Evolutionary conservation across 2,797 vertebrate species (phyloP).

Genomic region (Paramormyrops hopkinsi): DNA sequence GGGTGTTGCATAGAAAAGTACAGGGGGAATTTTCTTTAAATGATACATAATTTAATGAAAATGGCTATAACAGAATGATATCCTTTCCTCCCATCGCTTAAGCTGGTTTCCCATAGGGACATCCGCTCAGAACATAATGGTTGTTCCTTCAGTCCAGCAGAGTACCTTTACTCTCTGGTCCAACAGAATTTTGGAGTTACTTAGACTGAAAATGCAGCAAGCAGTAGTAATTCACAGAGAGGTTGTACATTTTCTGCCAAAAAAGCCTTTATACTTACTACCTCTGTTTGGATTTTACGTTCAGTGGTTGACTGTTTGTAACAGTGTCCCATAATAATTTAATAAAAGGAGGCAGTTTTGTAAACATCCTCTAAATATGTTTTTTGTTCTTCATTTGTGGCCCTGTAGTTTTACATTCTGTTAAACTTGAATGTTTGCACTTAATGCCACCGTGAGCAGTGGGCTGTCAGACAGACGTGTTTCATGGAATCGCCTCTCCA

Average conservation of each 20-base stretch:
- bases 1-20: neutral
- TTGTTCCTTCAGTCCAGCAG: neutral
- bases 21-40: neutral
- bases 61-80: neutral
- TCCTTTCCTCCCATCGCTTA: neutral
- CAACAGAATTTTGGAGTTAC: neutral
- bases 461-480: neutral
- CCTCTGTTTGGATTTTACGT: neutral
- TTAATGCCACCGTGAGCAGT: neutral
- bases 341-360: neutral
- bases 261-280: neutral
- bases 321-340: neutral
- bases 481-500: neutral
- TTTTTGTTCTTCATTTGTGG: neutral
- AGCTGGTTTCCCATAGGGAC: neutral
- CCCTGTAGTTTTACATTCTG: neutral
- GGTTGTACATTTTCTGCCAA: neutral
- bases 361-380: neutral
- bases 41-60: neutral
- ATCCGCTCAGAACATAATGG: neutral
- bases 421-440: neutral
- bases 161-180: neutral
- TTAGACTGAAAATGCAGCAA: neutral
- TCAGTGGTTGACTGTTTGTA: neutral
- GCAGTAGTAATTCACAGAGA: neutral